phyloP scores from a whole-genome alignment of 2,113 vertebrate species.

The Alethe diademata region DNA sequence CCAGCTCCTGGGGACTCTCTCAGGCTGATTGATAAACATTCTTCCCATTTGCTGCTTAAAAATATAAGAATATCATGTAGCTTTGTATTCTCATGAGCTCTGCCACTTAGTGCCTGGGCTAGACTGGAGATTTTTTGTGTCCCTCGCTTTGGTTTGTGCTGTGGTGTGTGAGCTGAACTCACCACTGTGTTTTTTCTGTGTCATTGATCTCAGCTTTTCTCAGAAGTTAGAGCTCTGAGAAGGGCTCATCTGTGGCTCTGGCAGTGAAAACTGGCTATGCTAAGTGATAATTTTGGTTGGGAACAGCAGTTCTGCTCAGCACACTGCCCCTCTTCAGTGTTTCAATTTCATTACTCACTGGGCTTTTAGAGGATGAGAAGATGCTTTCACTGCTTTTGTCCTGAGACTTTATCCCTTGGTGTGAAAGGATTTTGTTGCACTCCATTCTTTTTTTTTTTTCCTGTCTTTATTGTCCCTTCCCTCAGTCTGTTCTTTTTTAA shows the following conservation, averaged over 20 bases:
- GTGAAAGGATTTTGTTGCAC: not conserved
- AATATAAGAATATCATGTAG: rapidly evolving
- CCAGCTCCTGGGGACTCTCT: not conserved
- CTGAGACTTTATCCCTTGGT: not conserved
- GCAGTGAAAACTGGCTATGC: not conserved
- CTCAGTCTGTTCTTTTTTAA: not conserved
- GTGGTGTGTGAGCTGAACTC: not conserved
- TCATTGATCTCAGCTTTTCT: not conserved
- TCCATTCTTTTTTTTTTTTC: not conserved
- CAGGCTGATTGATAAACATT: not conserved
- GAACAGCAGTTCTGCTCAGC: not conserved
- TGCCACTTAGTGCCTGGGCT: not conserved
- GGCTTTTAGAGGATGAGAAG: not conserved
- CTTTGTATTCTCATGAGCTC: not conserved
- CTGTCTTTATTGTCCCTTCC: not conserved
- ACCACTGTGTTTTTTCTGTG: not conserved
- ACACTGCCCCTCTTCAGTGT: not conserved
- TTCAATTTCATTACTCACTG: not conserved
- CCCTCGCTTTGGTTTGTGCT: not conserved
- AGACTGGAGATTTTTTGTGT: not conserved
- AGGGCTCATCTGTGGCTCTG: not conserved
- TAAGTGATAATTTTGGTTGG: not conserved
- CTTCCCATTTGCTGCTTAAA: not conserved
- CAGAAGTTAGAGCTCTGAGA: not conserved
- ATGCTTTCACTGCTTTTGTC: slow-evolving; percentile 2